Evolutionary conservation across 2,113 vertebrate genomes (phyloP).

Genomic region (Ameiurus melas): DNA sequence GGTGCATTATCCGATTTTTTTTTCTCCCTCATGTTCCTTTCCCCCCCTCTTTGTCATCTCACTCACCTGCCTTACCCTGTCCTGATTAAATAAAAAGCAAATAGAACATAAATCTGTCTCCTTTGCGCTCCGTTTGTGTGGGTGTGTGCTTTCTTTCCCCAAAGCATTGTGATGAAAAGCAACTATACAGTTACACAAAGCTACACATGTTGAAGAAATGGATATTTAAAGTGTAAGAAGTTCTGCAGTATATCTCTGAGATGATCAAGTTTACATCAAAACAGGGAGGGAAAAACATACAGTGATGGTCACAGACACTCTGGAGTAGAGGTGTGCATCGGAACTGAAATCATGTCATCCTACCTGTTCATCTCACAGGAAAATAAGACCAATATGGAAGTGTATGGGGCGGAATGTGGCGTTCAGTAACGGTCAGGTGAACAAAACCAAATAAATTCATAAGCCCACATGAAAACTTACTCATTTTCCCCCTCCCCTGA

Average conservation of each 20-base stretch:
- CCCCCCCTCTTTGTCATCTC: slow-evolving; percentile 63
- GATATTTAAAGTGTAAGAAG: background rate
- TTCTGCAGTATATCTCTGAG: background rate
- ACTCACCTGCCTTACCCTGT: slow-evolving; percentile 72
- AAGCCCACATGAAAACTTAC: too few relatives aligned
- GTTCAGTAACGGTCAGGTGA: background rate
- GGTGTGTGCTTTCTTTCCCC: background rate
- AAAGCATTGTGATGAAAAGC: background rate
- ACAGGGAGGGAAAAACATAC: background rate
- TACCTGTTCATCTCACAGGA: too few relatives aligned
- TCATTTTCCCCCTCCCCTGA: too few relatives aligned
- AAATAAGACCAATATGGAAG: background rate
- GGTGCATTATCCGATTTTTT: slow-evolving; percentile 65
- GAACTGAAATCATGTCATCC: background rate
- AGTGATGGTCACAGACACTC: background rate
- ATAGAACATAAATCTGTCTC: slow-evolving; percentile 45
- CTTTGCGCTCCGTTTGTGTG: background rate
- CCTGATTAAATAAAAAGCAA: slow-evolving; percentile 73
- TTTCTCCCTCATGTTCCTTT: slow-evolving; percentile 67
- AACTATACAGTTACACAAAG: background rate
- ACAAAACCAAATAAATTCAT: too few relatives aligned
- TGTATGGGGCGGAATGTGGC: background rate
- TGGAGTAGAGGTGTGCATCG: background rate
- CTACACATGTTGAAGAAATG: background rate
- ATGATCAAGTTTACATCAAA: background rate